Evolutionary conservation across 2,797 vertebrate genomes (phyloP), one percentile per base, ranked within the genome.

Genomic region (Neopelma chrysocephalum): DNA sequence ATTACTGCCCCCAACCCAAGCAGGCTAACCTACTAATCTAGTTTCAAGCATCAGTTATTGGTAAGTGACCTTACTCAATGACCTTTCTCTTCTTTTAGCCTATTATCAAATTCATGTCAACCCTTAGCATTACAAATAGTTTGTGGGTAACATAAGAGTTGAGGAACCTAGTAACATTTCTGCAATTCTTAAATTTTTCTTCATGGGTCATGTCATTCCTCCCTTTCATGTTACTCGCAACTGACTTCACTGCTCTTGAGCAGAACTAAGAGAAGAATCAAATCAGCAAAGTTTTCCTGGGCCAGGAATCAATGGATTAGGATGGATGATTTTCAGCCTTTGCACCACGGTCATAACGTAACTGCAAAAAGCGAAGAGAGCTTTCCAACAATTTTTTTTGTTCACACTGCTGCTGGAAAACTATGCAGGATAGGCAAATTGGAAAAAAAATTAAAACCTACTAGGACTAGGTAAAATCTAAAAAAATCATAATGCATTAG

Each of bases 341-440:
- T 58, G 47, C 3, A 20, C 11, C 17, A 60, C 0, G 7, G 16
- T 62, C 36, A 25, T 26, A 79, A 57, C 1, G 1, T 11, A 87
- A 62, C 18, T 34, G 27, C 43, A 70, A 54, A 83, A 89, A 65
- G 27, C 12, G 47, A 82, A 87, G 54, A 25, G 31, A 84, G 10
- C 11, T 75, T 90, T 51, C 15, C 34, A 78, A 20, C 4, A 31
- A 22, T 23, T 47, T 38, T 57, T 75, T 71, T 60, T 65, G 45
- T 68, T 90, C n/a, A 89, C 10, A 19, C 4, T 21, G 15, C 25
- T 50, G n/a, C 15, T 6, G 6, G 78, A 83, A 64, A 47, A 69
- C 43, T n/a, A 25, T 18, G 25, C 27, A 80, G 15, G 36, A 27
- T 12, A 16, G 1, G 1, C 12, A 53, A 56, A 22, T 0, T 29